A percentile compares a stretch with the other conserved stretches of the same genome.
Conservation (phyloP, 2,113 vertebrate genomes). For the Ivindomyrus marchei region DNA sequence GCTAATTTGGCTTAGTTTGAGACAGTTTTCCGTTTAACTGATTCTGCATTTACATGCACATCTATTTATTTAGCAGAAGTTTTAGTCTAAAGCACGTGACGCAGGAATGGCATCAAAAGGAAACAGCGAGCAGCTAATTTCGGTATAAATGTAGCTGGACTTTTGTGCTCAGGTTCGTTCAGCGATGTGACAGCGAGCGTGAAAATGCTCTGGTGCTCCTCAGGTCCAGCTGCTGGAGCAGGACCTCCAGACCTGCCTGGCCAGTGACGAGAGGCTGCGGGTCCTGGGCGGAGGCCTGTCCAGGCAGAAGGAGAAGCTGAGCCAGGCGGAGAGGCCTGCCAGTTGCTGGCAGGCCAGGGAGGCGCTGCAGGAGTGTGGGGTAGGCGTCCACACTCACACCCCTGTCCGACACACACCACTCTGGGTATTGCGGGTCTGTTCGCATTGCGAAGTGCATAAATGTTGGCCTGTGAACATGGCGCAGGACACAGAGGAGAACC, state of each 20-base stretch:
- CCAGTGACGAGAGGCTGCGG: constrained; percentile 67
- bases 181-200: not conserved
- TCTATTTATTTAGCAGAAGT: not conserved
- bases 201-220: not conserved
- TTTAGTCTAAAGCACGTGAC: not conserved
- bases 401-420: not conserved
- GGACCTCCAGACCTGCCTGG: constrained; percentile 57
- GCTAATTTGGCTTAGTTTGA: not conserved
- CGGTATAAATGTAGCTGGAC: not conserved
- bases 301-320: constrained; percentile 59
- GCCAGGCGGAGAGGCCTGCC: constrained; percentile 51
- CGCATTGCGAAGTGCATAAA: not conserved
- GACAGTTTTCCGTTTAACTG: not conserved
- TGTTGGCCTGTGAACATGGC: not conserved
- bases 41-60: not conserved
- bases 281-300: constrained; percentile 59
- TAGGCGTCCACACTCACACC: constrained; percentile 35
- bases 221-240: constrained; percentile 70
- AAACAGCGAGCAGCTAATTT: not conserved
- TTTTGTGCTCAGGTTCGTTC: not conserved
- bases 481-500: constrained; percentile 65
- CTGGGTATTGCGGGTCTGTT: not conserved
- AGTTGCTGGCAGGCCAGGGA: constrained; percentile 57
- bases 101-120: not conserved
- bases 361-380: constrained; percentile 69